These are phyloP conservation scores for Lophotriccus pileatus DNA, from an alignment of 2,797 vertebrate genomes.

Conservation along the genomic window DNA sequence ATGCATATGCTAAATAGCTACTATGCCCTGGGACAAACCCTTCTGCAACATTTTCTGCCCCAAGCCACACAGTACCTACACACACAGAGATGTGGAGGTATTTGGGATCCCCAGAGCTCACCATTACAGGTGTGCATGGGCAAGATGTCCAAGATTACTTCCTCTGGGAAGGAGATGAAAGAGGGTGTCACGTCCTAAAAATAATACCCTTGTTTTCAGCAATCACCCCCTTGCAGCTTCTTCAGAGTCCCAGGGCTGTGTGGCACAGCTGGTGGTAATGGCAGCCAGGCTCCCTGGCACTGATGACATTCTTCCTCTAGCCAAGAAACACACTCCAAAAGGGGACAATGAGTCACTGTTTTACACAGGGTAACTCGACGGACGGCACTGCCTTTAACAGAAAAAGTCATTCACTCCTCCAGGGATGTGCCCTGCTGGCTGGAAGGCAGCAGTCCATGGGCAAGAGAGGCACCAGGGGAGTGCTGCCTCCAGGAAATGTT, in stretches of 20 bases:
- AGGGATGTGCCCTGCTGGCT: background rate
- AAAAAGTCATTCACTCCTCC: background rate
- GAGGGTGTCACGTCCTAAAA: background rate
- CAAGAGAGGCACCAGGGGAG: background rate
- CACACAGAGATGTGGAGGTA: background rate
- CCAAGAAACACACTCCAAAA: constrained; percentile 29
- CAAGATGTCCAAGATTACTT: background rate
- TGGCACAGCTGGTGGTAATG: background rate
- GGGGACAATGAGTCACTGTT: background rate
- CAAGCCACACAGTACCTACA: background rate
- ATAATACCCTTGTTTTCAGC: background rate
- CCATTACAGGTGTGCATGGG: background rate
- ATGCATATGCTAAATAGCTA: background rate
- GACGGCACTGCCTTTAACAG: background rate
- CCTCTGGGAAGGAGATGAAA: background rate
- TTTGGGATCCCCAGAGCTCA: background rate
- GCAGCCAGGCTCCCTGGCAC: background rate
- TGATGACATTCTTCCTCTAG: background rate
- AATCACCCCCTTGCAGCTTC: background rate
- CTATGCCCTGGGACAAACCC: background rate
- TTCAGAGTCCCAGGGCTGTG: background rate
- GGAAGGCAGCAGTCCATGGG: background rate
- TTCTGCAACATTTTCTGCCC: background rate
- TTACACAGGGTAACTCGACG: background rate
- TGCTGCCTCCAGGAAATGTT: background rate